Evolutionary conservation across 2,797 vertebrate species (phyloP).

Genomic region (Bradypodion ventrale): DNA sequence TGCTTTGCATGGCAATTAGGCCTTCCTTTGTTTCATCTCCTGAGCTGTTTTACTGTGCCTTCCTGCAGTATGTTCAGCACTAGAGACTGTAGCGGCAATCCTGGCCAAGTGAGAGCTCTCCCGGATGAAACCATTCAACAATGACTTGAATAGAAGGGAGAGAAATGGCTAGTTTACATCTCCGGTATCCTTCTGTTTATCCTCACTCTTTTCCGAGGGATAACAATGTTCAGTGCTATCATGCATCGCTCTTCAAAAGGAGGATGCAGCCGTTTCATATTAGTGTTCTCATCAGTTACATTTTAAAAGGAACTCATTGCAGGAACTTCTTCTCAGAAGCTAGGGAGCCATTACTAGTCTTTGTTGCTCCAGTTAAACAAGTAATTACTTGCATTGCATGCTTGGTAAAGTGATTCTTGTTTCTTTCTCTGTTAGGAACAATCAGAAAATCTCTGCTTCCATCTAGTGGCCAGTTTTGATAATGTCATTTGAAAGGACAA

Average conservation of each 20-base stretch:
- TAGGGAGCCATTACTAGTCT: too few species aligned
- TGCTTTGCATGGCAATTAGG: constrained; percentile 87
- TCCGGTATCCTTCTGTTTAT: constrained; percentile 60
- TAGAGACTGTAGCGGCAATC: constrained; percentile 65
- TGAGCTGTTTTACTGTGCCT: constrained; percentile 65
- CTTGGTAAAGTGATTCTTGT: not conserved
- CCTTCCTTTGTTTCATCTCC: constrained; percentile 82
- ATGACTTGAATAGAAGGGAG: constrained; percentile 43
- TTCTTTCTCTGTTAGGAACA: too few species aligned
- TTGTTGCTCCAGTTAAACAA: too few species aligned
- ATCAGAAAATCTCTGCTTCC: too few species aligned
- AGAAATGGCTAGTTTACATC: constrained; percentile 56
- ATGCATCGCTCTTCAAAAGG: constrained; percentile 48
- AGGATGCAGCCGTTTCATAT: not conserved
- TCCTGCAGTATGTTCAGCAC: constrained; percentile 66
- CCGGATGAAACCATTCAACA: constrained; percentile 59
- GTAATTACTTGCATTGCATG: too few species aligned
- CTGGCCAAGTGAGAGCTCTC: constrained; percentile 54
- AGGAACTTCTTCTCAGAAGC: too few species aligned
- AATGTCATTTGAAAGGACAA: too few species aligned
- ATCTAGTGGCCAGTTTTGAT: too few species aligned
- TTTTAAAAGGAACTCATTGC: too few species aligned
- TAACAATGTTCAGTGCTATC: constrained; percentile 58
- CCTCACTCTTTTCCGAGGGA: constrained; percentile 43
- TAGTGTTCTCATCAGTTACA: not conserved